Base-by-base conservation (phyloP, 2,888 invertebrate genomes). In the Sphinx pinastri region DNA sequence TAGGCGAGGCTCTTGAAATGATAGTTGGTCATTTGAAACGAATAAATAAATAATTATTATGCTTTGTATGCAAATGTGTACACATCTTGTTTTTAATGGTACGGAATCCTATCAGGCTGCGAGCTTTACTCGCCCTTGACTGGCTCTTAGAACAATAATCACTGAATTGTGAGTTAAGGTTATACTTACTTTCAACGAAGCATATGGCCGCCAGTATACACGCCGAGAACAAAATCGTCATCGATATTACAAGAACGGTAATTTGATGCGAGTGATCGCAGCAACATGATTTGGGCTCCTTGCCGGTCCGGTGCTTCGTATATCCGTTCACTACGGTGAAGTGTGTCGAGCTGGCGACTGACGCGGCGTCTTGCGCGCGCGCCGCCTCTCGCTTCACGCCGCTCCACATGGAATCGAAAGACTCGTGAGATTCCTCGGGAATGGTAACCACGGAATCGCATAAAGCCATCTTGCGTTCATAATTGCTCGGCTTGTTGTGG, bases 301-400 rank as follows among this genome's bases (percentile, higher is more conserved):
- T 96, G 74, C 94, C 94, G 73, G 95, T 92, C 83, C 95, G 95
- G 74, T 95, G 95, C 81, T 96, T 95, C 70, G 95, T 95, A 79
- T 96, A 95, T 70, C 97, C 97, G 85, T 97, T 97, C 73, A 98
- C 96, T 70, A 98, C 97, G 13, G 98, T 98, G 87, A 98, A 98
- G 89, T 98, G 97, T 83, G 97, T 97, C 73, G 97, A 97, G 90
- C 97, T 97, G 69, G 97, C 97, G 72, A 97, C 94, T 55, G 97
- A 97, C 71, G 95, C 95, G 68, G 95, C 95, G 86, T 97, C 97
- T 60, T 87, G 88, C 31, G 76, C 95, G 49, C 96, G 95, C 71
- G 85, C 86, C 1, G 91, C 86, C 38, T 88, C 89, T 59, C 92
- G 81, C 75, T 94, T 94, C n/a, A 94, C 94, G 49, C 91, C 94